Evolutionary conservation across 2,113 vertebrate species (phyloP).

Genomic region (Diphyllodes magnificus): DNA sequence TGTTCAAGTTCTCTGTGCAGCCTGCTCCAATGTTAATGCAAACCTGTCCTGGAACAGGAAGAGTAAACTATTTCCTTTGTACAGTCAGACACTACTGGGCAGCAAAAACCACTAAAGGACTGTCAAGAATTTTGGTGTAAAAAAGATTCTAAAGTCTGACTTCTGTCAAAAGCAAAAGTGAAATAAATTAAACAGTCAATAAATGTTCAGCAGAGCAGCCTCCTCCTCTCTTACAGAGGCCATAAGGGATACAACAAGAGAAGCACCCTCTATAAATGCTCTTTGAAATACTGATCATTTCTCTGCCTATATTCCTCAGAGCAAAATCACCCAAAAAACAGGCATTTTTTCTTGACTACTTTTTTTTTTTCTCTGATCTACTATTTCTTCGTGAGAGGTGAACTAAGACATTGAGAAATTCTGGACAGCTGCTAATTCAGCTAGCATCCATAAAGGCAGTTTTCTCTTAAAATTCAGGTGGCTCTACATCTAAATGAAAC

Average conservation of each 20-base stretch:
- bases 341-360: neutral
- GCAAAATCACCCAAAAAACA: neutral
- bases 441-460: neutral
- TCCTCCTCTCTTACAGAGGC: neutral
- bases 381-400: neutral
- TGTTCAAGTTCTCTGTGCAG: neutral
- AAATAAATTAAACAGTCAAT: neutral
- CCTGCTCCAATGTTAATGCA: neutral
- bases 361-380: neutral
- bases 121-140: neutral
- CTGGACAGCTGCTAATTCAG: neutral
- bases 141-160: neutral
- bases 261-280: neutral
- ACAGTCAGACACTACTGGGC: neutral
- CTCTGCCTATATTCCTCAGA: neutral
- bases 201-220: neutral
- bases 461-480: neutral
- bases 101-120: neutral
- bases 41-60: neutral
- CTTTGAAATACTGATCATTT: neutral
- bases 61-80: neutral
- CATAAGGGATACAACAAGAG: neutral
- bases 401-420: neutral
- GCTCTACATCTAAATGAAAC: neutral
- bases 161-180: neutral